A percentile compares a stretch with the other conserved stretches of the same genome.
Conservation (phyloP, 2,113 vertebrate species). For the Orycteropus afer region DNA sequence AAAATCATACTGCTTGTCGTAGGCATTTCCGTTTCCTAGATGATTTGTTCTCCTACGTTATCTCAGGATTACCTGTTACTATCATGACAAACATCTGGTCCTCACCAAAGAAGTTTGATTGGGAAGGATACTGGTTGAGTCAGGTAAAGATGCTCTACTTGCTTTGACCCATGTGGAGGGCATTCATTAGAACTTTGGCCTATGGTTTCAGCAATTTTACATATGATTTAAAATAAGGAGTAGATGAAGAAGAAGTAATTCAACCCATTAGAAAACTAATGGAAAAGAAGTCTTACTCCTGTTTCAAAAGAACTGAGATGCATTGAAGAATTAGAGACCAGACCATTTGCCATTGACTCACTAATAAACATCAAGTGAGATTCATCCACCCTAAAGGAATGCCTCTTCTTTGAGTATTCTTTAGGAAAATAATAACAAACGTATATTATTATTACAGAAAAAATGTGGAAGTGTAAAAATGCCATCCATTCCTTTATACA, state of each 20-base stretch:
- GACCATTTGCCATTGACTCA: not conserved
- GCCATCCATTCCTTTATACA: not conserved
- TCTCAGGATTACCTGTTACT: not conserved
- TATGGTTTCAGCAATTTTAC: not conserved
- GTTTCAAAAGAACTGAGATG: conserved; percentile 2
- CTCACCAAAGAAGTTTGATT: not conserved
- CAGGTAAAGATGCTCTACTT: not conserved
- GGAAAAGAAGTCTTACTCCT: not conserved
- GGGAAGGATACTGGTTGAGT: not conserved
- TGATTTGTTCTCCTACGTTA: not conserved
- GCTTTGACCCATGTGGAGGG: not conserved
- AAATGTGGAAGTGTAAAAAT: conserved; percentile 20
- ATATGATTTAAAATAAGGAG: not conserved
- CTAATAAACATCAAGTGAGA: not conserved
- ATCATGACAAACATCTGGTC: not conserved
- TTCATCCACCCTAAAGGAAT: conserved; percentile 17
- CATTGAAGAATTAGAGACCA: not conserved
- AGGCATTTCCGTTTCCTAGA: not conserved
- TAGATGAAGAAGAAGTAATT: not conserved
- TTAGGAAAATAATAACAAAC: conserved; percentile 34
- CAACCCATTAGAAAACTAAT: not conserved
- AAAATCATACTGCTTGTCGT: not conserved
- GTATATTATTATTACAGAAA: conserved; percentile 2
- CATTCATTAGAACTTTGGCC: not conserved
- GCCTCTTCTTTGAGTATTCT: not conserved